Conservation (phyloP, 2,113 vertebrate genomes). For the Egretta garzetta region DNA sequence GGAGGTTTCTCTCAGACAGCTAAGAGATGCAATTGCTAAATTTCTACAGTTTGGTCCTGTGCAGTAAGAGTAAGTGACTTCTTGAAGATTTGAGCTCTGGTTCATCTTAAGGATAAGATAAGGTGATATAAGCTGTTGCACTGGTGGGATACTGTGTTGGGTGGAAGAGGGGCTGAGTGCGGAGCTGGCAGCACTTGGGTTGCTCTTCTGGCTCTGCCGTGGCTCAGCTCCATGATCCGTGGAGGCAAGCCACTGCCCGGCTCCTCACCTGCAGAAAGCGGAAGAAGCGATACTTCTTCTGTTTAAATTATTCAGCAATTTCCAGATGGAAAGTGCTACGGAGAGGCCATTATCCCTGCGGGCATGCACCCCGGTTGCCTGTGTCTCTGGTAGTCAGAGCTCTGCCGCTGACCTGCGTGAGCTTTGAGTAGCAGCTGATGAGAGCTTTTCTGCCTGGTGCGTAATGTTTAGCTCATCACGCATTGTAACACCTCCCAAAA, state of each 20-base stretch:
- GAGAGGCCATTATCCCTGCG: neutral
- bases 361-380: rapidly evolving
- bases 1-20: neutral
- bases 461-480: constrained; percentile 45
- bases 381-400: neutral
- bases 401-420: constrained; percentile 40
- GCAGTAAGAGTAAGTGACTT: neutral
- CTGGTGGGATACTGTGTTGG: neutral
- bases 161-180: neutral
- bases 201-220: neutral
- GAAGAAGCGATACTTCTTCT: neutral
- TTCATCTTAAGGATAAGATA: neutral
- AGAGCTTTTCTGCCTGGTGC: constrained; percentile 49
- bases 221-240: neutral
- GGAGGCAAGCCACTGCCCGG: neutral
- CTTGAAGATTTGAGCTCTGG: neutral
- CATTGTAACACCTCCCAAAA: constrained; percentile 70
- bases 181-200: neutral
- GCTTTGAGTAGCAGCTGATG: constrained; percentile 61
- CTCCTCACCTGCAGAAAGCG: rapidly evolving
- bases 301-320: neutral
- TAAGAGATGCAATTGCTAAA: neutral
- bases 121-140: neutral
- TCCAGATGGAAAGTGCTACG: neutral
- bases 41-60: neutral